Percentiles rank a stretch among this genome's conserved stretches.
Conservation (phyloP, 1,140 invertebrate species). For the Scaptodrosophila lebanonensis region DNA sequence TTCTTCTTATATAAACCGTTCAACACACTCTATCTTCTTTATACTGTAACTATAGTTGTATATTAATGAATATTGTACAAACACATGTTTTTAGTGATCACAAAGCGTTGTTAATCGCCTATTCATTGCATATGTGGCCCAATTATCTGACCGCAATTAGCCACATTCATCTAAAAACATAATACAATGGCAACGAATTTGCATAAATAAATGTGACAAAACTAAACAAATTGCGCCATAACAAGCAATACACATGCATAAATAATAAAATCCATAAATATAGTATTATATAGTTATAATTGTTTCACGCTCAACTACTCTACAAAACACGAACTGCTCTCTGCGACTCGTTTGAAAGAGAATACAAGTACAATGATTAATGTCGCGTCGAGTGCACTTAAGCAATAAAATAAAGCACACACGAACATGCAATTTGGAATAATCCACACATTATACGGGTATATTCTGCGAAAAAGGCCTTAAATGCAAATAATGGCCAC, state of each 20-base stretch:
- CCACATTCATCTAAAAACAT: slow-evolving; percentile 21
- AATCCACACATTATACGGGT: slow-evolving; percentile 56
- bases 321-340: too few relatives aligned
- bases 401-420: too few relatives aligned
- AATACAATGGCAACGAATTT: slow-evolving; percentile 30
- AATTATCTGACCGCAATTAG: slow-evolving; percentile 49
- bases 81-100: too few relatives aligned
- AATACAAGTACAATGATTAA: slow-evolving; percentile 47
- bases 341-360: slow-evolving; percentile 16
- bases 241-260: slow-evolving; percentile 24
- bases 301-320: slow-evolving; percentile 37
- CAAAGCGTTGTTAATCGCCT: too few relatives aligned
- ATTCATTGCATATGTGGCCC: too few relatives aligned
- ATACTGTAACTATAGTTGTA: too few relatives aligned
- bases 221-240: slow-evolving; percentile 46
- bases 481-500: slow-evolving; percentile 63
- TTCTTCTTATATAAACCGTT: too few relatives aligned
- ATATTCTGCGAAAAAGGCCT: slow-evolving; percentile 53
- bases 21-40: too few relatives aligned
- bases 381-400: slow-evolving; percentile 28
- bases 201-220: slow-evolving; percentile 49
- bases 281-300: slow-evolving; percentile 50
- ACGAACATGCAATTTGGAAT: slow-evolving; percentile 60
- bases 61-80: too few relatives aligned
- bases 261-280: slow-evolving; percentile 13